Evolutionary conservation across 2,113 vertebrate species (phyloP).

Genomic region (Centrocercus urophasianus): DNA sequence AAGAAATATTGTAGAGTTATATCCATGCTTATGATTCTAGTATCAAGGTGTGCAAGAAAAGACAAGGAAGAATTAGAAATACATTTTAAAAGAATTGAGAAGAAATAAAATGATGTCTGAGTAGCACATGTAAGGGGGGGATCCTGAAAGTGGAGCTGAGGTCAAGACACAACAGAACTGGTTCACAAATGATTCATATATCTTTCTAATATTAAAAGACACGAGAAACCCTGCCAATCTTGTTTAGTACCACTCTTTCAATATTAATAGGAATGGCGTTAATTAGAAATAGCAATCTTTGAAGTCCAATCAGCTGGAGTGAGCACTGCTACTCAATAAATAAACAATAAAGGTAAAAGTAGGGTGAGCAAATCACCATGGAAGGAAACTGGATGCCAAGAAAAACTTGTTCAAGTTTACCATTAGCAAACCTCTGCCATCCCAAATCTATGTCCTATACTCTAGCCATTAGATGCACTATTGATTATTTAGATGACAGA

Average conservation of each 20-base stretch:
- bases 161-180: neutral
- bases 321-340: neutral
- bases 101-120: neutral
- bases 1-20: neutral
- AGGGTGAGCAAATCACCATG: neutral
- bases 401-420: neutral
- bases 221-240: neutral
- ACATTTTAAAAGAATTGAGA: neutral
- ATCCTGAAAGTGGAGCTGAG: neutral
- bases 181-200: neutral
- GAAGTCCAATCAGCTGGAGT: neutral
- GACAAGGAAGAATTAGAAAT: neutral
- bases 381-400: neutral
- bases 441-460: neutral
- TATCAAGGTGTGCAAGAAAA: neutral
- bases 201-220: neutral
- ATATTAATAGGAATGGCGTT: neutral
- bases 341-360: neutral
- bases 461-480: neutral
- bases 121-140: accelerated
- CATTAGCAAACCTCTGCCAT: neutral
- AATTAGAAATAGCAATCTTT: neutral
- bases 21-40: neutral
- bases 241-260: neutral
- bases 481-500: neutral